phyloP scores from a whole-genome alignment of 2,888 invertebrate species.

The Calameuta filiformis region DNA sequence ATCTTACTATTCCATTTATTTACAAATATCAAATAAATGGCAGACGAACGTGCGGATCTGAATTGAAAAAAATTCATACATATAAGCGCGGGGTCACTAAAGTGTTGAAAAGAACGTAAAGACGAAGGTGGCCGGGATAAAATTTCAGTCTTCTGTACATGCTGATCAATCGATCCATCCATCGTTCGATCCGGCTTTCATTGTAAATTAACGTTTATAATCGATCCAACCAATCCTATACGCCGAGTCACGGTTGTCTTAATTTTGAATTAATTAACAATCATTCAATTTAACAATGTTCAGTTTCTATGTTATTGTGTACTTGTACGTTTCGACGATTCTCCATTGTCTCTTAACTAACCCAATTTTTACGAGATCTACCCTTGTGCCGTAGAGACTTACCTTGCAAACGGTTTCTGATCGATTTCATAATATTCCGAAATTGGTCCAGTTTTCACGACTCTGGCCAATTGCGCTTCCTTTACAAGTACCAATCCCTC shows the following conservation, averaged over 20 bases:
- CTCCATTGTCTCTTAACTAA: not conserved
- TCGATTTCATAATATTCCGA: constrained; percentile 68
- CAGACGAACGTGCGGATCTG: not conserved
- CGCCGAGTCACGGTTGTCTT: not conserved
- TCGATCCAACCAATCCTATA: not conserved
- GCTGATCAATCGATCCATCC: not conserved
- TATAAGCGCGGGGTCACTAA: not conserved
- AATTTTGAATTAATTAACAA: not conserved
- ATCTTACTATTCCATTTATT: not conserved
- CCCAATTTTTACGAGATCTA: not conserved
- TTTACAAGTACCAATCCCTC: constrained; percentile 67
- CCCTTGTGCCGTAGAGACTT: constrained; percentile 29
- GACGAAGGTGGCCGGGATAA: not conserved
- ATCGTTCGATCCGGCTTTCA: not conserved
- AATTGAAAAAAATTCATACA: not conserved
- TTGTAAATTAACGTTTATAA: not conserved
- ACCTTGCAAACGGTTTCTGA: constrained; percentile 69
- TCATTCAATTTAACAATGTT: not conserved
- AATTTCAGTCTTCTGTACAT: not conserved
- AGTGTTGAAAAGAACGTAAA: not conserved
- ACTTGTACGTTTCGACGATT: not conserved
- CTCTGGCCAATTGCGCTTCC: constrained; percentile 64
- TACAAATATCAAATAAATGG: not conserved
- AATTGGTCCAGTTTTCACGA: constrained; percentile 69
- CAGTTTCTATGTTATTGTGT: not conserved